Base-by-base conservation (phyloP, 1,140 invertebrate species). In the Drosophila aff. region DNA sequence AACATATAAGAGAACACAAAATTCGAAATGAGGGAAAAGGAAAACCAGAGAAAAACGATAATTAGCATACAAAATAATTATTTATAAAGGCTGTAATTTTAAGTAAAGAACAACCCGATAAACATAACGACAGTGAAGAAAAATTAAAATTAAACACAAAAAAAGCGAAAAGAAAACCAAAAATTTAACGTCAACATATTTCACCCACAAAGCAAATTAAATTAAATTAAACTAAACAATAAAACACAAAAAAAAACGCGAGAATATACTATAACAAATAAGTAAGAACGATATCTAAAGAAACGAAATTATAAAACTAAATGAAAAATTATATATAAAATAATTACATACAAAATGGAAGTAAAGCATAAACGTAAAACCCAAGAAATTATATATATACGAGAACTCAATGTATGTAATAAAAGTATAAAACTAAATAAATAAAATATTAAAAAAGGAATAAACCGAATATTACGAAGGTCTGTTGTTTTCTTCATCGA, bases 11-110 rank as follows among this genome's bases (percentile, higher is more conserved):
- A 72, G 36, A 66, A 65, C 23, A 57, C 43, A 53, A 79, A 31
- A 72, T 69, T 60, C 44, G 50, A 78, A 7, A 66, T 44, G 60
- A 47, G 11, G 7, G 44, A 26, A 68, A 59, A 44, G 11, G 47
- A 13, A 33, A 50, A 1, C 46, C 6, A 33, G 33, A 67, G 53
- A 58, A 38, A 23, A 58, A 21, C 44, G 40, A 82, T 49, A 62
- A 58, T 68, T 86, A 73, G 61, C 65, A 44, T 73, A 72, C 44
- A 79, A 90, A 82, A 91, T 85, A 91, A 86, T 91, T 92, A 92
- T 89, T 92, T 89, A 92, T 92, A 92, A 92, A 92, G 91, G 91
- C 91, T 92, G 91, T 92, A 92, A 92, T 92, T 92, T 91, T 92
- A 92, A 92, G 91, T 92, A 84, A 84, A 80, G 72, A 67, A 63